Evolutionary conservation across 2,888 invertebrate species (phyloP), one percentile per base, ranked within the genome.

Genomic region (Rhynchonema sp.): DNA sequence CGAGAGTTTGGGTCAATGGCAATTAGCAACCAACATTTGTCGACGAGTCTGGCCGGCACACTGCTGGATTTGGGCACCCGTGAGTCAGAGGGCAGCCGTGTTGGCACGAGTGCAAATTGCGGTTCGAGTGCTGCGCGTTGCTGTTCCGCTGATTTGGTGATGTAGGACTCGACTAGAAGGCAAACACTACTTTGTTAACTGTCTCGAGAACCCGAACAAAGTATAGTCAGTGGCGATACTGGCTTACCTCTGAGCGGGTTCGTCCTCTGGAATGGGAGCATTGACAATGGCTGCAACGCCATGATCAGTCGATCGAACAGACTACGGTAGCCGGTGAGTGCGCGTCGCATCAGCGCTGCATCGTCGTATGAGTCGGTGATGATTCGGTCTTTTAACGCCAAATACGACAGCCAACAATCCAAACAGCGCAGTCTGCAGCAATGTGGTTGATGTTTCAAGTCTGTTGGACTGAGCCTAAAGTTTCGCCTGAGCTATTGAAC

Each of bases 321-420:
- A 62, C 77, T 76, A 54, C 81, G 77, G 30, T 78, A 76, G 61
- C 79, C 76, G 56, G 81, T 79, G 64, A 82, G 80, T 46, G 81
- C 79, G 62, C 80, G 74, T 46, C 82, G 77, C 66, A 89, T 79
- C 63, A 89, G 79, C 56, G 86, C 84, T 68, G 83, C 83, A 13
- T 81, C 79, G 2, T 80, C 81, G 49, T 87, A 88, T 73, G 87
- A 86, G 69, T 84, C 85, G 53, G 82, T 80, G 58, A 88, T 77
- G 25, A 87, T 81, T 25, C 84, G 83, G 73, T 88, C 88, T 64
- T 88, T 81, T 22, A 87, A 85, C 65, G 86, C 81, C 59, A 89
- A 79, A 72, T 87, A 88, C 61, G 85, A 84, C 64, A 87, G 81
- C 88, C 89, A 90, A 38, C 87, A 87, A 69, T 88, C 88, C 66